phyloP scores from a whole-genome alignment of 2,113 vertebrate genomes.

The Leiothrix lutea region DNA sequence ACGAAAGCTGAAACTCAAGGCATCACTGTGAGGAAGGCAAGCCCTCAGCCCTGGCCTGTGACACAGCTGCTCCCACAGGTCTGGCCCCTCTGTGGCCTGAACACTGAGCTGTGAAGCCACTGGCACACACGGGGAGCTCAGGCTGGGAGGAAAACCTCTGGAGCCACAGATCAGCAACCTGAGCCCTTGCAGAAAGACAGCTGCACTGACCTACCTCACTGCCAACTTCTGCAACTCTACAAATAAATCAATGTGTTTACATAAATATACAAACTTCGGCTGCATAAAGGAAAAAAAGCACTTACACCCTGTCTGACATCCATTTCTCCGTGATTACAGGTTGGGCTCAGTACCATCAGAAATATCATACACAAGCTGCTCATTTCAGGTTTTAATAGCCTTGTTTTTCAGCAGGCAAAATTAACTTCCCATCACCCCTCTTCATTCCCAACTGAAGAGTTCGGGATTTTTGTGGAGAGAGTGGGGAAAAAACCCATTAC shows the following conservation, averaged over 20 bases:
- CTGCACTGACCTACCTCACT: background rate
- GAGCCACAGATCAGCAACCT: background rate
- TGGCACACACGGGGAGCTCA: rapidly evolving
- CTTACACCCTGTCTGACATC: background rate
- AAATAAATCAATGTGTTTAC: background rate
- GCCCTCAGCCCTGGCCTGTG: background rate
- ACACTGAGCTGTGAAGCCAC: rapidly evolving
- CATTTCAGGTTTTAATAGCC: background rate
- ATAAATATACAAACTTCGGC: rapidly evolving
- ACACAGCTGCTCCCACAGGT: background rate
- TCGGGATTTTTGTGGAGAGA: background rate
- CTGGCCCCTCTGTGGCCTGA: background rate
- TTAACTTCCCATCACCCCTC: background rate
- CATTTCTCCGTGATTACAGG: background rate
- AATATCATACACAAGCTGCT: background rate
- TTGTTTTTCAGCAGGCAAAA: background rate
- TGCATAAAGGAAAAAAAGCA: background rate
- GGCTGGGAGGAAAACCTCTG: background rate
- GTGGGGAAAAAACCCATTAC: background rate
- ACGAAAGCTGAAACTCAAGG: background rate
- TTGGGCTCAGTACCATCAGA: background rate
- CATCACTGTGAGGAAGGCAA: background rate
- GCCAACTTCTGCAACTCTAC: background rate
- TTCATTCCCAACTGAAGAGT: background rate
- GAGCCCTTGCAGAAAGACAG: background rate